Percentiles rank a stretch among this genome's conserved stretches.
Evolutionary conservation across 2,888 invertebrate genomes (phyloP).

Genomic region (Horisme vitalbata): DNA sequence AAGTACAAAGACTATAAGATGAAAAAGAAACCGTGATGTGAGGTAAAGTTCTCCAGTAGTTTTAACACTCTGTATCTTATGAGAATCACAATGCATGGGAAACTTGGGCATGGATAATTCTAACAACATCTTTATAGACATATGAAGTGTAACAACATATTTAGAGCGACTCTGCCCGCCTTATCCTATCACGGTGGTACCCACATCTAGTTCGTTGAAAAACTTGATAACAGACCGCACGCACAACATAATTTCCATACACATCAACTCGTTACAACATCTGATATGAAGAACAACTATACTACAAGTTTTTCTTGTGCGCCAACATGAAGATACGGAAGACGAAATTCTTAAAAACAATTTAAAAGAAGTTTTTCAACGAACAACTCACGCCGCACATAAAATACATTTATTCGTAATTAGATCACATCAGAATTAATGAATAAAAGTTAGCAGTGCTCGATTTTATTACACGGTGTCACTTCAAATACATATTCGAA

Average conservation of each 20-base stretch:
- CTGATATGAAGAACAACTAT: conserved; percentile 75
- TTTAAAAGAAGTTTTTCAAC: conserved; percentile 65
- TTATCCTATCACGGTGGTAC: conserved; percentile 17
- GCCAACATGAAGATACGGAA: conserved; percentile 72
- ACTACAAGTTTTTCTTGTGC: conserved; percentile 72
- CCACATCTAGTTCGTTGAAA: conserved; percentile 58
- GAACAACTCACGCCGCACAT: conserved; percentile 47
- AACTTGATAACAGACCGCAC: conserved; percentile 56
- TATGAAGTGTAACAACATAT: conserved; percentile 63
- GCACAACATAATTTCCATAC: conserved; percentile 48
- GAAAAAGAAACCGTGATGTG: background rate
- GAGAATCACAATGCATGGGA: conserved; percentile 31
- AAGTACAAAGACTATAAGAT: background rate
- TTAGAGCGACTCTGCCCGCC: conserved; percentile 28
- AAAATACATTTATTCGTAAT: conserved; percentile 56
- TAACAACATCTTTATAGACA: conserved; percentile 64
- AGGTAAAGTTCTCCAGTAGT: conserved; percentile 1
- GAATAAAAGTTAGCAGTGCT: conserved; percentile 65
- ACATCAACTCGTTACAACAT: conserved; percentile 57
- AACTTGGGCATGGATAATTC: conserved; percentile 39
- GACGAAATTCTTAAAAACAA: conserved; percentile 60
- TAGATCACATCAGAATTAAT: conserved; percentile 66
- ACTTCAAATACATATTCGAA: conserved; percentile 68
- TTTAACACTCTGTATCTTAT: conserved; percentile 20
- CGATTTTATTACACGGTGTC: conserved; percentile 66